Base-by-base conservation (phyloP, 2,113 vertebrate genomes). In the Tragelaphus imberbis region DNA sequence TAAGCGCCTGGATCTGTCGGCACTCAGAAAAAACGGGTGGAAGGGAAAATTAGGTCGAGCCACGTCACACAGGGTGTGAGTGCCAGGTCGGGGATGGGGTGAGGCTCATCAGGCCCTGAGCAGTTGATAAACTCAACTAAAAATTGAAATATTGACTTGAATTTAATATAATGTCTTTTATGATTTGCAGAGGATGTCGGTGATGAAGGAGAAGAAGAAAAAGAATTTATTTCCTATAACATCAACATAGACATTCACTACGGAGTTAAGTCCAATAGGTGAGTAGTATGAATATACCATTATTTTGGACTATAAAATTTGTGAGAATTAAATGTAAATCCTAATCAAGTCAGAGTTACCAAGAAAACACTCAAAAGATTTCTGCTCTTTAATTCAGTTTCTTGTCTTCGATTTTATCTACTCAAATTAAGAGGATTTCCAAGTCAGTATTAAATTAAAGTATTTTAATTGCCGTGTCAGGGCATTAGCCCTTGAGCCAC, bases 191-290 rank as follows among this genome's bases (percentile, higher is more conserved):
- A 99, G 99, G 99, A 99, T 97, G 99, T 99, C 84, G 99, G 99
- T 51, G 99, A 99, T 98, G 99, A 99, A 99, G 99, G 99, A 97
- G 99, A 99, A 98, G 99, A 99, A 92, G 99, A 99, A 97, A 99
- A 99, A 94, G 99, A 99, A 97, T 99, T 99, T 97, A 99, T 99
- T 98, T 99, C 99, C 71, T 99, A 99, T 96, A 99, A 99, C 95
- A 98, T 99, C 98, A 99, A 98, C 98, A 99, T 99, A 97, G 99
- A 99, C 98, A 99, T 99, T 97, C 99, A 99, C 98, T 99, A 99
- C 94, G 99, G 99, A 53, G 98, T 99, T 56, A 99, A 99, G 97
- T 99, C 99, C 56, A 99, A 99, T 98, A 99, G 99, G 99, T 99
- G 98, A 98, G 98, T 97, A 4, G n/a, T 28, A 9, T 8, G 49